A percentile compares a stretch with the other conserved stretches of the same genome.
phyloP scores from a whole-genome alignment of 2,797 vertebrate genomes.

The Galagoides demidoff region DNA sequence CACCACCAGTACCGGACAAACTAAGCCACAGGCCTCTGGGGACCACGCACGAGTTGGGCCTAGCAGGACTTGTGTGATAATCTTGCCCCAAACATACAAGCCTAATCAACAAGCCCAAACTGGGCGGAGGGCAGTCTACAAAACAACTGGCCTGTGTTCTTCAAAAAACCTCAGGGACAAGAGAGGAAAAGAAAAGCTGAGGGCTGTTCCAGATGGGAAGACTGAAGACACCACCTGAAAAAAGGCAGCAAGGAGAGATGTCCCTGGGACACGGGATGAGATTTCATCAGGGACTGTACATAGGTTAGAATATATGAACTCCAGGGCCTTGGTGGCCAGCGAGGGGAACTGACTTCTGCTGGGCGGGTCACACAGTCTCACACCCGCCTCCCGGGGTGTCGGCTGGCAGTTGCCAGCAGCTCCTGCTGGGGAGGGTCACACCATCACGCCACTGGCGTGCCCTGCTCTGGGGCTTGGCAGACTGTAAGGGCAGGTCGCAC shows the following conservation, averaged over 20 bases:
- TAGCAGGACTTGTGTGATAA: neutral
- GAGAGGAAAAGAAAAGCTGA: neutral
- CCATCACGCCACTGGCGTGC: no score
- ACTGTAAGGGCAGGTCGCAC: no score
- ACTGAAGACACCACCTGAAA: neutral
- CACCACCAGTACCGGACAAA: neutral
- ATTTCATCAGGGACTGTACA: neutral
- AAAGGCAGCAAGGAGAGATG: neutral
- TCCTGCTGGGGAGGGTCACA: no score
- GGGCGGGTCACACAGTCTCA: no score
- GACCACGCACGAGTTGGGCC: neutral
- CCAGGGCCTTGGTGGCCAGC: no score
- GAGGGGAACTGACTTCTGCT: no score
- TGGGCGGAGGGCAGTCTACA: neutral
- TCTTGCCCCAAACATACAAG: neutral
- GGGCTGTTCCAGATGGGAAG: neutral
- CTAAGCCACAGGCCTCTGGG: neutral
- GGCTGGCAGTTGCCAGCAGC: no score
- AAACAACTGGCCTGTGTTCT: neutral
- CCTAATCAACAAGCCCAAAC: neutral
- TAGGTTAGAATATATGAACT: neutral
- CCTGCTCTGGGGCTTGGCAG: no score
- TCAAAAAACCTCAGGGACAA: neutral
- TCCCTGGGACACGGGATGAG: neutral
- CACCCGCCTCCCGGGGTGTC: no score